Evolutionary conservation across 2,797 vertebrate species (phyloP), one percentile per base, ranked within the genome.

Genomic region (Varecia variegata): DNA sequence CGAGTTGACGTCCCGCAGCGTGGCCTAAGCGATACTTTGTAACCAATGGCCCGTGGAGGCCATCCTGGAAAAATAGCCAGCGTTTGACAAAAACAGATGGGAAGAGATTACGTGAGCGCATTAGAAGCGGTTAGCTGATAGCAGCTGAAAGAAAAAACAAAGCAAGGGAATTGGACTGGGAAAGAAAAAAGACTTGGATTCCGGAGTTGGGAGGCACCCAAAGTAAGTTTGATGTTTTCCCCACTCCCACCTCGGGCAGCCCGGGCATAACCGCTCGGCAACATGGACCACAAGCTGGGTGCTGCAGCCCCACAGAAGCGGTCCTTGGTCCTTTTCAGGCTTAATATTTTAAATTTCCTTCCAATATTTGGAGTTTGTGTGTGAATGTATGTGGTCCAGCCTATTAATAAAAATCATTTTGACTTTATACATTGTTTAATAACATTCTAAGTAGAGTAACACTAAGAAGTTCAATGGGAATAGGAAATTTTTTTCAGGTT

Each of bases 191-290:
- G 25, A 32, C 43, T 38, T 18, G 32, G 40, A 73, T 17, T 21
- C 14, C 1, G 8, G 27, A 73, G 14, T 1, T 21, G 1, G 32
- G n/a, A 60, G 21, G 40, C 27, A 18, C 20, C 23, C 9, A 11
- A 52, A 15, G 27, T 4, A 13, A 40, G 56, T 20, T 80, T 40
- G 12, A 21, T 40, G 15, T 30, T 58, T 45, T 23, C 20, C 11
- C 14, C 40, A 2, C 3, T 27, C 4, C 18, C 77, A 0, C 23
- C 27, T 43, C 1, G 4, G 35, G 2, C 47, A 9, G 38, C 40
- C 25, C 47, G 7, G 67, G 11, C 40, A 4, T 4, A 3, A 9
- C 3, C 2, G 0, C 20, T 3, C 0, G 1, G 56, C 11, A 27
- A 25, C 8, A 6, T 1, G 50, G 21, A 30, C 21, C 56, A 12